These are phyloP conservation scores for Prunella strophiata DNA, from an alignment of 2,797 vertebrate genomes.

Conservation along the genomic window DNA sequence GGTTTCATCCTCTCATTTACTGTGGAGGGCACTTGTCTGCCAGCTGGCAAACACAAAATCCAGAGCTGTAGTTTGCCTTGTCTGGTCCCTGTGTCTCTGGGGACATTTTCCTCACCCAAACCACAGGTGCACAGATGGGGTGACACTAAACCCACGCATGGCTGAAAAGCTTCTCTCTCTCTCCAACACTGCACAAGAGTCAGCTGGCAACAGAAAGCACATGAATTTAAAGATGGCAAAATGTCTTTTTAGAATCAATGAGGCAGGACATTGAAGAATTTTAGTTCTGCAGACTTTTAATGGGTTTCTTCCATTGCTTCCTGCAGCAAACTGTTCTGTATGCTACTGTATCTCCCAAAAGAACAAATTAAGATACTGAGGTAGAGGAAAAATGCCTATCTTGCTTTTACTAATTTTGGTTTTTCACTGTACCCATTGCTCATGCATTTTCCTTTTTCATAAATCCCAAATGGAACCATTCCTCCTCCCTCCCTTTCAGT, in stretches of 20 bases:
- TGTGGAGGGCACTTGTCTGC: neutral
- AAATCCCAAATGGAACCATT: neutral
- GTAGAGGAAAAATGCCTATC: neutral
- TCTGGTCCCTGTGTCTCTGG: neutral
- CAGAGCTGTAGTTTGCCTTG: neutral
- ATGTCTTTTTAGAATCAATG: neutral
- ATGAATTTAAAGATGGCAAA: neutral
- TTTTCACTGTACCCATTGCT: neutral
- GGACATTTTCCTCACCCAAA: neutral
- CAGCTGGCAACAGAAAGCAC: neutral
- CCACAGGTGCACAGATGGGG: neutral
- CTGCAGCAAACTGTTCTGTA: neutral
- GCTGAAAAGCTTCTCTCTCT: neutral
- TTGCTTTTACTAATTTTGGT: conserved; percentile 17
- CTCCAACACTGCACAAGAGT: neutral
- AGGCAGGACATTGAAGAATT: neutral
- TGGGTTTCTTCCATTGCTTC: neutral
- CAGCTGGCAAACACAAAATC: neutral
- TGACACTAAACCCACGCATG: neutral
- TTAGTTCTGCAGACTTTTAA: conserved; percentile 9
- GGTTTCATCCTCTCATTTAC: neutral
- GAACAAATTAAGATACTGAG: neutral
- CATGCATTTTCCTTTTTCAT: neutral
- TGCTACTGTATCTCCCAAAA: neutral
- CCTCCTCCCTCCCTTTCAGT: neutral